A percentile compares a stretch with the other conserved stretches of the same genome.
Evolutionary conservation across 2,797 vertebrate species (phyloP).

Genomic region (Pangasius macronema): DNA sequence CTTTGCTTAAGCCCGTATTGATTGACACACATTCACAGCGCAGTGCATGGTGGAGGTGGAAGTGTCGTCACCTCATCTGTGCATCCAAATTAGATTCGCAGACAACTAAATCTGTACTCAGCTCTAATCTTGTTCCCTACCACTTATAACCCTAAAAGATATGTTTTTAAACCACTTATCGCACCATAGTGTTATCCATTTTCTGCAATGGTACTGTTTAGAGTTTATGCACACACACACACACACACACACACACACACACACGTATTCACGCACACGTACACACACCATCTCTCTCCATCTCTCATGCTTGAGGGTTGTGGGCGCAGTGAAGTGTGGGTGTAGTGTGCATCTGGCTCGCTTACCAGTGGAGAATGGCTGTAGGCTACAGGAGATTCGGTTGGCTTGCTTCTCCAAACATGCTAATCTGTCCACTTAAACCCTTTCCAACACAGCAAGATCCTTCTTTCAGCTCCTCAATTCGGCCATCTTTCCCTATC

Average conservation of each 20-base stretch:
- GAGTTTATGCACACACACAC: not conserved
- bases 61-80: slow-evolving; percentile 22
- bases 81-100: slow-evolving; percentile 4
- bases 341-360: slow-evolving; percentile 43
- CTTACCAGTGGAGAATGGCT: slow-evolving; percentile 31
- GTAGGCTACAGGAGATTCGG: slow-evolving; percentile 35
- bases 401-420: slow-evolving; percentile 44
- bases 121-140: not conserved
- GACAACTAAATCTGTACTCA: slow-evolving; percentile 4
- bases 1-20: slow-evolving; percentile 42
- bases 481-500: slow-evolving; percentile 8
- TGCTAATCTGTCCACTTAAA: slow-evolving; percentile 46
- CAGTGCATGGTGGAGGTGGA: slow-evolving; percentile 38
- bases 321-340: slow-evolving; percentile 39
- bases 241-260: not conserved
- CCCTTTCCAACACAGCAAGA: slow-evolving; percentile 29
- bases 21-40: slow-evolving; percentile 55
- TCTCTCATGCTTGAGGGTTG: slow-evolving; percentile 23
- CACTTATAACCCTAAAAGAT: not conserved
- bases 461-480: slow-evolving; percentile 21
- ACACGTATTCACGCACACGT: not conserved
- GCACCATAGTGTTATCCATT: not conserved
- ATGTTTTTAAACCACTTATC: slow-evolving; percentile 3
- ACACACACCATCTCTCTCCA: not conserved
- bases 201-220: not conserved